Evolutionary conservation across 2,888 invertebrate species (phyloP).

Genomic region (Chirona hameri): DNA sequence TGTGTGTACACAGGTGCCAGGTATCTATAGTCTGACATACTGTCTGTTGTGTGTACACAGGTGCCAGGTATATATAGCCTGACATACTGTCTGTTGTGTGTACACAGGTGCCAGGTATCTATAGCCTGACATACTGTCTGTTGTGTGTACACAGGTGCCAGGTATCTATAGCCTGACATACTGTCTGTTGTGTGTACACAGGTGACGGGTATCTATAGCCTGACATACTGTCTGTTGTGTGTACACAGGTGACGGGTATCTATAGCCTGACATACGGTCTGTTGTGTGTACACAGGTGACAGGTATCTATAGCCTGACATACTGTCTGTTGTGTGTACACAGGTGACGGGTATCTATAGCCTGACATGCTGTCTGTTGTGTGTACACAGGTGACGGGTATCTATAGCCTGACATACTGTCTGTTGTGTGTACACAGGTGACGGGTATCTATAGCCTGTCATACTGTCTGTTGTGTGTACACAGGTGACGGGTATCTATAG

Average conservation of each 20-base stretch:
- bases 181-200: constrained; percentile 47
- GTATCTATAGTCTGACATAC: too few relatives aligned
- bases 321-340: constrained; percentile 38
- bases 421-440: constrained; percentile 59
- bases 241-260: too few relatives aligned
- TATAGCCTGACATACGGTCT: background rate
- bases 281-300: constrained; percentile 61
- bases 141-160: constrained; percentile 62
- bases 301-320: too few relatives aligned
- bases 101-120: too few relatives aligned
- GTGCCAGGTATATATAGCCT: too few relatives aligned
- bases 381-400: too few relatives aligned
- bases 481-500: too few relatives aligned
- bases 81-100: background rate
- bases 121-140: background rate
- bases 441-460: too few relatives aligned
- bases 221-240: background rate
- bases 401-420: background rate
- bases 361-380: constrained; percentile 2
- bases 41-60: constrained; percentile 51
- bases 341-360: too few relatives aligned
- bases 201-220: too few relatives aligned
- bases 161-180: too few relatives aligned
- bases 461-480: constrained; percentile 33
- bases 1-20: constrained; percentile 64